Evolutionary conservation across 2,797 vertebrate genomes (phyloP), one percentile per base, ranked within the genome.

Genomic region (Acomys russatus): DNA sequence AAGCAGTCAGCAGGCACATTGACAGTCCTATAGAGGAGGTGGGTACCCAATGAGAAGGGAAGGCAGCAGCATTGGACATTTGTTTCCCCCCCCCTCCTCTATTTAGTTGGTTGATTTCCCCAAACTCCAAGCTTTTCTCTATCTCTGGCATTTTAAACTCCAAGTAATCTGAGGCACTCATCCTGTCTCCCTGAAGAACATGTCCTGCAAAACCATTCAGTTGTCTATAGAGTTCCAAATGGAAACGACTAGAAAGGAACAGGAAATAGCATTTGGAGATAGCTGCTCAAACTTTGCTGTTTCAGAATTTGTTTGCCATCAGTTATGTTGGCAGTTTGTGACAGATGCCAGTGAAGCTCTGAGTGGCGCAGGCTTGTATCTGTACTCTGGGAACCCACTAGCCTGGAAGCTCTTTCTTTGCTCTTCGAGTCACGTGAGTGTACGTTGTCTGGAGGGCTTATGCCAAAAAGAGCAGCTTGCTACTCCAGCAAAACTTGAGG

Each of bases 41-140:
- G 88, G 20, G 20, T 35, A 94, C 77, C 44, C 0, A 5, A 49
- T 44, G 54, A 54, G 63, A 73, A 51, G 22, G 51, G 66, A 73
- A 35, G 64, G 25, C 18, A n/a, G 82, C 20, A 66, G 71, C 78
- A 77, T 51, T 61, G 20, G 76, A 71, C 82, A 70, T 71, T 35
- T 86, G 28, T 44, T 44, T 4, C 44, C 44, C 4, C 44, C 44
- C 44, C 44, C 4, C 44, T 44, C 44, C 49, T 88, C 49, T 92
- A 70, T 70, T 90, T 51, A 83, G 68, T 66, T 96, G 44, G 63
- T 89, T 90, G 77, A 54, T 49, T 70, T 89, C 17, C 54, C 88
- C 12, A n/a, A 73, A 89, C 90, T 92, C 63, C 63, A 90, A n/a
- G 28, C 18, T 93, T 94, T 90, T 79, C 80, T 88, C 64, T 59